A percentile compares a stretch with the other conserved stretches of the same genome.
These are phyloP conservation scores for Ferrisia virgata DNA, from an alignment of 2,888 invertebrate genomes.

Conservation along the genomic window DNA sequence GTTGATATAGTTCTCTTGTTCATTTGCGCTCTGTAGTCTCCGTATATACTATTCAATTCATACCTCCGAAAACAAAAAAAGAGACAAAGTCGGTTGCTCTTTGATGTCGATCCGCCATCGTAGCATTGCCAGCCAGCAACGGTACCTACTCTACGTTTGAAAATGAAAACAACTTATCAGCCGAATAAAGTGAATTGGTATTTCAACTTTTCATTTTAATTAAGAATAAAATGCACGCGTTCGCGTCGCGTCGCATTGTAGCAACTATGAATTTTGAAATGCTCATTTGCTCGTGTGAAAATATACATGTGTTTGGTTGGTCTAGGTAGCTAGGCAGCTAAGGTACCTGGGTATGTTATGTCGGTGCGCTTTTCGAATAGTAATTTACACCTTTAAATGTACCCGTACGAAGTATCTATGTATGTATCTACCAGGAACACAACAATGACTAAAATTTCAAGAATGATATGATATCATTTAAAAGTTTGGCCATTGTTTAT, in stretches of 20 bases:
- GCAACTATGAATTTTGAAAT: not conserved
- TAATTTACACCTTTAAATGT: not conserved
- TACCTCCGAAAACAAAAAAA: constrained; percentile 16
- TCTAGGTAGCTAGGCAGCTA: too few relatives aligned
- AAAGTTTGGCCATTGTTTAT: not conserved
- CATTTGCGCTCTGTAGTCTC: too few relatives aligned
- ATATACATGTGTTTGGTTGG: too few relatives aligned
- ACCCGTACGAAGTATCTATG: too few relatives aligned
- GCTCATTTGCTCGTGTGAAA: not conserved
- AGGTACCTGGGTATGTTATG: too few relatives aligned
- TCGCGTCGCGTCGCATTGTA: not conserved
- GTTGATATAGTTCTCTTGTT: not conserved
- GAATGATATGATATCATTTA: constrained; percentile 1
- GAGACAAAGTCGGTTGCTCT: not conserved
- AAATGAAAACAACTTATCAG: not conserved
- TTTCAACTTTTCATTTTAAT: not conserved
- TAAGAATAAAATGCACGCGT: constrained; percentile 6
- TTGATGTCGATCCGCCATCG: not conserved
- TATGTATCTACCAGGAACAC: too few relatives aligned
- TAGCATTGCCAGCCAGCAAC: too few relatives aligned
- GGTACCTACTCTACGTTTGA: too few relatives aligned
- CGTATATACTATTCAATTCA: not conserved
- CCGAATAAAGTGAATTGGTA: not conserved
- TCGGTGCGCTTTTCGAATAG: not conserved
- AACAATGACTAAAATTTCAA: constrained; percentile 3